Evolutionary conservation across 1,140 invertebrate species (phyloP), one percentile per base, ranked within the genome.

Genomic region (Drosophila azteca): DNA sequence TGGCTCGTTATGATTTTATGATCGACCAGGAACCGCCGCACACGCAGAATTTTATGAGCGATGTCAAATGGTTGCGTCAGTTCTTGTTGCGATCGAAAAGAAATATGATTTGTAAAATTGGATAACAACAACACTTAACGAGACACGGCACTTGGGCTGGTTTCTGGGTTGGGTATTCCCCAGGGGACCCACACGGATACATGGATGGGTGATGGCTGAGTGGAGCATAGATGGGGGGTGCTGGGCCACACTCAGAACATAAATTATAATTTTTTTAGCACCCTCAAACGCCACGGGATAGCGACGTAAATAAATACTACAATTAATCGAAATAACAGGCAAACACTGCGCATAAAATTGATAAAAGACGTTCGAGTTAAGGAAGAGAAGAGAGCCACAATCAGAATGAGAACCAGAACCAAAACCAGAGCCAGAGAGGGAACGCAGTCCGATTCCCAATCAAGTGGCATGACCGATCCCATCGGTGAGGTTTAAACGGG

Each of bases 61-160:
- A 77, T 85, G 81, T 84, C 80, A 84, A 84, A 65, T 45, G 77
- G 65, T 85, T 84, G 80, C 77, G 72, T 85, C 72, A 80, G 67
- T 66, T 73, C 45, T 72, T 68, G 57, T 80, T 77, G 63, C 61
- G 71, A 84, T 85, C 77, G 49, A 57, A 57, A 67, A 71, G 77
- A 85, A 77, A 82, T 87, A 88, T 88, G 82, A 87, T 87, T 87
- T 85, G 79, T 75, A 62, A 63, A 77, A 87, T 85, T 75, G 78
- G 59, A 78, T 78, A 85, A 74, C 79, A 81, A 77, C 68, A 78
- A 26, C 17, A 31, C 64, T 87, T 85, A 81, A 85, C 65, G 81
- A 81, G 68, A 66, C 50, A 44, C 49, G 64, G 24, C 41, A 29
- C 2, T 22, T 15, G 15, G 11, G 54, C n/a, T 46, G 60, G 17